Evolutionary conservation across 2,888 invertebrate genomes (phyloP), one percentile per base, ranked within the genome.

Genomic region (Synanthedon vespiformis): DNA sequence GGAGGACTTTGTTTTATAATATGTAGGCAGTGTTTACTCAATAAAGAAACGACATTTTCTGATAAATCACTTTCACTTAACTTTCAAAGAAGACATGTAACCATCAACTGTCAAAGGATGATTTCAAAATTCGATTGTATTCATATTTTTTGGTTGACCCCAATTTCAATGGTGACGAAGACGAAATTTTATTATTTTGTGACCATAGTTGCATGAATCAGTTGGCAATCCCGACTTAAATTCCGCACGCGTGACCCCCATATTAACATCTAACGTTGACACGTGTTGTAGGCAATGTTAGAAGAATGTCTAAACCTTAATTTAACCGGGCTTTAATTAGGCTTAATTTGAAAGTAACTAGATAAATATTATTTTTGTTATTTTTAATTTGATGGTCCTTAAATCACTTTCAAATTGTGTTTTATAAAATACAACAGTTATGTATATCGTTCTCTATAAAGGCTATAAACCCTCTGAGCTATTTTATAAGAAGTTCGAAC

Each of bases 241-340:
- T 77, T 82, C 82, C 80, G 78, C 61, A 68, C 70, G 56, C 78
- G 81, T 83, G 85, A 76, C 71, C 63, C 57, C 61, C 74, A 77
- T 78, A 65, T 64, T 63, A 67, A 70, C 61, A 63, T 58, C 57
- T 61, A 27, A 14, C 52, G 40, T 49, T 52, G 65, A 62, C 61
- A 64, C 34, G 10, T 34, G 34, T 34, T 34, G 34, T 34, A 34
- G 34, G 34, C 16, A 48, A 13, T 18, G 13, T 18, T 16, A 48
- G 8, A 48, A 16, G 12, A 2, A 12, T 48, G 6, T 48, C 16
- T 10, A 18, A 16, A 48, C 10, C 11, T 48, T 3, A 16, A 16
- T 12, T 12, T 16, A 48, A 16, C 13, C 14, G 18, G 16, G 2
- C 16, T 48, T n/a, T 16, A 48, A 48, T 48, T 5, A 48, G 11